Percentiles rank a stretch among this genome's conserved stretches.
Conservation (phyloP, 2,888 invertebrate genomes). For the Icerya purchasi region DNA sequence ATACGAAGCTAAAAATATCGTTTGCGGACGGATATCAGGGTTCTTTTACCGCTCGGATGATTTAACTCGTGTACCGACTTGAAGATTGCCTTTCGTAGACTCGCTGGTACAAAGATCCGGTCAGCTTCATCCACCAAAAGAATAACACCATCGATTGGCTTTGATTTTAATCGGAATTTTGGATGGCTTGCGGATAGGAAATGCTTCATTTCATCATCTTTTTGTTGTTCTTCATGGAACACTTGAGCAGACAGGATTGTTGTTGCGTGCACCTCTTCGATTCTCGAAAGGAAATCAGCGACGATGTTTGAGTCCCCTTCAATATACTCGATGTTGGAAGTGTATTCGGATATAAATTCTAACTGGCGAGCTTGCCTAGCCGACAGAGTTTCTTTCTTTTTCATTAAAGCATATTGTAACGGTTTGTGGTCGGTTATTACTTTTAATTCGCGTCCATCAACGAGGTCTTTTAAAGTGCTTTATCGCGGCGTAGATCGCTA, state of each 20-base stretch:
- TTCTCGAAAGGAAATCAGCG: conserved; percentile 13
- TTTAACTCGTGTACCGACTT: conserved; percentile 19
- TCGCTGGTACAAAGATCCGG: conserved; percentile 9
- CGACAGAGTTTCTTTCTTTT: conserved; percentile 6
- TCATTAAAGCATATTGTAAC: conserved; percentile 11
- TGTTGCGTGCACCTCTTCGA: conserved; percentile 2
- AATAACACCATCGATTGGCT: background rate
- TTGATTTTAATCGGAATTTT: too few relatives aligned
- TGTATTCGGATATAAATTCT: conserved; percentile 11
- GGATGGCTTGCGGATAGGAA: too few relatives aligned
- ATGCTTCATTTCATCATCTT: conserved; percentile 1
- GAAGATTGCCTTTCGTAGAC: conserved; percentile 8
- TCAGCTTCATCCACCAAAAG: conserved; percentile 14
- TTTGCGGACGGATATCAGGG: conserved; percentile 20
- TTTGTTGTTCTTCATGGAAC: background rate
- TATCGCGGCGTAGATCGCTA: conserved; percentile 1
- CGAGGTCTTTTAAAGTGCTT: conserved; percentile 14
- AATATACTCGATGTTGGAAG: conserved; percentile 12
- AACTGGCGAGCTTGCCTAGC: conserved; percentile 11
- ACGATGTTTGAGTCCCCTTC: conserved; percentile 11
- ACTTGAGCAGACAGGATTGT: background rate
- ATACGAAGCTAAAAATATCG: conserved; percentile 25
- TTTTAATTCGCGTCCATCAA: conserved; percentile 15
- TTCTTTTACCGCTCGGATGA: conserved; percentile 19
- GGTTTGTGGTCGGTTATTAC: conserved; percentile 16